These are phyloP conservation scores for Dolichoris vasculosae DNA, from an alignment of 1,140 invertebrate genomes.

Conservation along the genomic window DNA sequence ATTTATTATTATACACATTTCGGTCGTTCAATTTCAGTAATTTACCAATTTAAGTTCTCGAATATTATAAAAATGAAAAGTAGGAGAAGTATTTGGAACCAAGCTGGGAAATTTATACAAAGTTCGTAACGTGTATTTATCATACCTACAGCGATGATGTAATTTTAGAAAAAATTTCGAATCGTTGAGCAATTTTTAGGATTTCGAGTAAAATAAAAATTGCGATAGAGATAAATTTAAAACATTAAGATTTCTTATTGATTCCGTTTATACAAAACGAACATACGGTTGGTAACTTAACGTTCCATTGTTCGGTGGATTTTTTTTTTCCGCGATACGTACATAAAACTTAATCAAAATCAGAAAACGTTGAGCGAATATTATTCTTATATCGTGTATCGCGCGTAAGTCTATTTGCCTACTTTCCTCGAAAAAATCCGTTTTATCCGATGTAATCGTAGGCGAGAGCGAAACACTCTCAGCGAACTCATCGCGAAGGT, in stretches of 20 bases:
- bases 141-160: not conserved
- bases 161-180: not conserved
- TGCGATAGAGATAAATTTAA: not conserved
- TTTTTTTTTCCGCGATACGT: not conserved
- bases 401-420: not conserved
- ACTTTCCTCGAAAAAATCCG: no score
- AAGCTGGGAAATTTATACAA: not conserved
- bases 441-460: no score
- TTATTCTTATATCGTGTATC: not conserved
- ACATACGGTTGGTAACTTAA: not conserved
- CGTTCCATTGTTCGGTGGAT: constrained; percentile 4
- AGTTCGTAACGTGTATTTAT: not conserved
- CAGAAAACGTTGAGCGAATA: not conserved
- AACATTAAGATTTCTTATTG: constrained; percentile 32
- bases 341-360: constrained; percentile 32
- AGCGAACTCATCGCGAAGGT: no score
- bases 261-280: constrained; percentile 17
- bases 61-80: not conserved
- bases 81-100: not conserved
- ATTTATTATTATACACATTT: not conserved
- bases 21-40: not conserved
- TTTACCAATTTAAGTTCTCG: not conserved
- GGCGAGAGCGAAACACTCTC: not conserved
- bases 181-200: not conserved
- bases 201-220: not conserved